Conservation (phyloP, 2,113 vertebrate genomes). For the Eretmodus cyanostictus region DNA sequence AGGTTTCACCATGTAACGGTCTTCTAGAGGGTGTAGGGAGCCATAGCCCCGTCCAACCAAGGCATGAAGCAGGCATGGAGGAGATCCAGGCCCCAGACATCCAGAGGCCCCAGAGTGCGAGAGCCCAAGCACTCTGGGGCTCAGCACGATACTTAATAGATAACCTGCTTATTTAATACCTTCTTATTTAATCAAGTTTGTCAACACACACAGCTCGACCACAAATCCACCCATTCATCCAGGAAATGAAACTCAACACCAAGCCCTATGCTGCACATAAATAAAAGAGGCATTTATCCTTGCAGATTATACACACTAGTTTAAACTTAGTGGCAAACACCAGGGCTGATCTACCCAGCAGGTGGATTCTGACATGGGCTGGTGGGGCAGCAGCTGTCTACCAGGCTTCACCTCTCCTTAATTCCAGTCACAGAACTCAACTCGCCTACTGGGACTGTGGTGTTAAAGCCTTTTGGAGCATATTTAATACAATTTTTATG, state of each 20-base stretch:
- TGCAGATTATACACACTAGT: not conserved
- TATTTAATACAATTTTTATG: not conserved
- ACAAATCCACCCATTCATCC: not conserved
- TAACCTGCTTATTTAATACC: not conserved
- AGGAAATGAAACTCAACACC: not conserved
- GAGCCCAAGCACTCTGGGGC: not conserved
- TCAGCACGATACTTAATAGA: not conserved
- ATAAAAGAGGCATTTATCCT: not conserved
- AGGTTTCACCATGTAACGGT: fast-evolving
- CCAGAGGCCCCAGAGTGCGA: not conserved
- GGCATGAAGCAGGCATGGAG: not conserved
- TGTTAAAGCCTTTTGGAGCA: not conserved
- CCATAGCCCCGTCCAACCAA: too few relatives aligned
- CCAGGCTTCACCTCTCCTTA: not conserved
- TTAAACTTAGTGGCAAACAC: not conserved
- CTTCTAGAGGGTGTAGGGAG: not conserved
- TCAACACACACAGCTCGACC: not conserved
- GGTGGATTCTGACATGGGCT: not conserved
- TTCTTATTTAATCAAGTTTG: not conserved
- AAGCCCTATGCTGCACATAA: not conserved
- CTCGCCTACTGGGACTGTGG: not conserved
- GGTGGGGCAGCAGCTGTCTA: not conserved
- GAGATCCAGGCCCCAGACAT: not conserved
- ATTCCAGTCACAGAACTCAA: not conserved
- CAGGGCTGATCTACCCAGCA: not conserved